Conservation (phyloP, 2,888 invertebrate genomes). For the Brachyptera putata region DNA sequence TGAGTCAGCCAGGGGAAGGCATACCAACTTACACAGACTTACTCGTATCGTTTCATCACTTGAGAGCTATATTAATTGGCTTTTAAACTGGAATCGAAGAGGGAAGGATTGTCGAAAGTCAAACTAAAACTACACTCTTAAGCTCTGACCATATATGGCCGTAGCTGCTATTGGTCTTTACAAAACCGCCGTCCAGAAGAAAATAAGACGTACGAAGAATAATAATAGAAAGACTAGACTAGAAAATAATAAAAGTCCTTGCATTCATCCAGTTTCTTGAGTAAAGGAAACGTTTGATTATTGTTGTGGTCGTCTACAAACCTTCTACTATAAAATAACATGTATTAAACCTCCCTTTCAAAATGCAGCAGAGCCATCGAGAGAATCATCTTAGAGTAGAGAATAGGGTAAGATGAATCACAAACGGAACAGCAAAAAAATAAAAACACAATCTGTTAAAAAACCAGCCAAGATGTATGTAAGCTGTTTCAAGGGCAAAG, state of each 20-base stretch:
- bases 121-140: too few relatives aligned
- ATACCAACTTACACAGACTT: too few relatives aligned
- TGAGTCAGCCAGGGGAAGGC: too few relatives aligned
- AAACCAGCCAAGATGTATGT: not conserved
- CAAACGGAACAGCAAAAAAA: too few relatives aligned
- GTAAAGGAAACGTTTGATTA: not conserved
- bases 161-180: too few relatives aligned
- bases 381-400: not conserved
- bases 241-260: not conserved
- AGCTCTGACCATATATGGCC: too few relatives aligned
- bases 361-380: not conserved
- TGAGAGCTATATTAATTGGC: not conserved
- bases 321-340: not conserved
- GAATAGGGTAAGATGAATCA: not conserved
- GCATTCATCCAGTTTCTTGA: slow-evolving; percentile 4
- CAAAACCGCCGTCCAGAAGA: not conserved
- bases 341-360: not conserved
- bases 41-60: too few relatives aligned
- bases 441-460: slow-evolving; percentile 1
- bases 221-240: not conserved
- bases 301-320: not conserved
- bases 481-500: slow-evolving; percentile 5
- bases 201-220: slow-evolving; percentile 5
- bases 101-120: too few relatives aligned
- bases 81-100: slow-evolving; percentile 2